Conservation (phyloP, 1,140 invertebrate species). For the Neodiprion fabricii region DNA sequence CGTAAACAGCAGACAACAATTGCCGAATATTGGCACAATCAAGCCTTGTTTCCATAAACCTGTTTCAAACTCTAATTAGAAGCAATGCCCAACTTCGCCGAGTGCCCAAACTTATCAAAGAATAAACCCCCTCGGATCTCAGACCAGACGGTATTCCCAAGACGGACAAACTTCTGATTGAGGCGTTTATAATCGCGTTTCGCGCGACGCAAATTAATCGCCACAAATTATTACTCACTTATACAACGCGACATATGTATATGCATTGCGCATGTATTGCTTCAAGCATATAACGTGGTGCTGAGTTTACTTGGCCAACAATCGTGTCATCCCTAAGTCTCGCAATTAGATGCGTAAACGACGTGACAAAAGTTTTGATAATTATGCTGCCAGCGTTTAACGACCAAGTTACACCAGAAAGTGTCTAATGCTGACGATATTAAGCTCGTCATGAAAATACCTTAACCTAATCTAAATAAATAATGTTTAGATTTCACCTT, state of each 20-base stretch:
- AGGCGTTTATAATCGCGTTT: constrained; percentile 2
- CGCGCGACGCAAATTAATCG: background rate
- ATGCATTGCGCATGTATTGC: no score
- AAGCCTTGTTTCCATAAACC: constrained; percentile 5
- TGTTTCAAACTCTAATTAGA: background rate
- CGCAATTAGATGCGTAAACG: no score
- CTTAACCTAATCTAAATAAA: no score
- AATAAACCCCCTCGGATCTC: background rate
- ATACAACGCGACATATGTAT: background rate
- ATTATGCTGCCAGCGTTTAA: no score
- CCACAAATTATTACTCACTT: background rate
- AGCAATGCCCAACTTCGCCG: background rate
- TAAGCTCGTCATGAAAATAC: no score
- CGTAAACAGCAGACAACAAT: background rate
- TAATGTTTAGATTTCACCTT: no score
- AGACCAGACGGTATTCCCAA: background rate
- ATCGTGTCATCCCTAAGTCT: no score
- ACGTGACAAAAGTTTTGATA: no score
- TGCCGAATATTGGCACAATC: background rate
- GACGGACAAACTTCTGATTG: constrained; percentile 1
- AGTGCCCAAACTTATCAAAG: background rate
- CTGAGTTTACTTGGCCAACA: no score
- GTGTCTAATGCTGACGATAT: no score
- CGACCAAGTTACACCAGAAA: no score
- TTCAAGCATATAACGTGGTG: no score